Conservation (phyloP, 2,797 vertebrate species). For the Denticeps clupeoides region DNA sequence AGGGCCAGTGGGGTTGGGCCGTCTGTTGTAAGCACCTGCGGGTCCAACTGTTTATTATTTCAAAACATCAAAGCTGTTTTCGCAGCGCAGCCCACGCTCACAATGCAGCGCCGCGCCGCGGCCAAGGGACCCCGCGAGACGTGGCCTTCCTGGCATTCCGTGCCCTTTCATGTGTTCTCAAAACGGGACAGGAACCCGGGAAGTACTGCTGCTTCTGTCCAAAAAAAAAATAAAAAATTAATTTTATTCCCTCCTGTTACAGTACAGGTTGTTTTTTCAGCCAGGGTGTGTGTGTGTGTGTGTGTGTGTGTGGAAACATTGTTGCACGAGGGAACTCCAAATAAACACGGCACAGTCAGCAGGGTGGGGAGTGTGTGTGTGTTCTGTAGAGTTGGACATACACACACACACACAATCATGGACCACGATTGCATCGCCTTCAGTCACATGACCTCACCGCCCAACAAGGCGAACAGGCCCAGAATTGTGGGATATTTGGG, state of each 20-base stretch:
- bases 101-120: conserved; percentile 40
- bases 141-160: conserved; percentile 45
- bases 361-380: conserved; percentile 11
- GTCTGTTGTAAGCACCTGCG: conserved; percentile 20
- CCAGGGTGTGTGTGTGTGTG: conserved; percentile 6
- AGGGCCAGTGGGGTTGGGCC: too few species aligned
- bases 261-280: conserved; percentile 23
- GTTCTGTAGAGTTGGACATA: neutral
- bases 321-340: conserved; percentile 24
- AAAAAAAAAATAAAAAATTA: too few species aligned
- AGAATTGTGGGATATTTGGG: neutral
- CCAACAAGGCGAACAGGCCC: neutral
- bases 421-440: neutral
- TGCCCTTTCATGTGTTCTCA: conserved; percentile 49
- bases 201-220: conserved; percentile 28
- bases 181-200: conserved; percentile 45
- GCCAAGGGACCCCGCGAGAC: neutral
- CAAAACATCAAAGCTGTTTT: conserved; percentile 56
- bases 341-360: conserved; percentile 21
- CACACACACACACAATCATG: neutral
- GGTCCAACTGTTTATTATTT: conserved; percentile 58
- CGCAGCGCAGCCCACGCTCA: conserved; percentile 20
- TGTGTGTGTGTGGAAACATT: conserved; percentile 15
- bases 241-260: conserved; percentile 19
- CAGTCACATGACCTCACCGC: neutral